Percentiles rank a stretch among this genome's conserved stretches.
Conservation (phyloP, 2,888 invertebrate species). For the Baronia brevicornis region DNA sequence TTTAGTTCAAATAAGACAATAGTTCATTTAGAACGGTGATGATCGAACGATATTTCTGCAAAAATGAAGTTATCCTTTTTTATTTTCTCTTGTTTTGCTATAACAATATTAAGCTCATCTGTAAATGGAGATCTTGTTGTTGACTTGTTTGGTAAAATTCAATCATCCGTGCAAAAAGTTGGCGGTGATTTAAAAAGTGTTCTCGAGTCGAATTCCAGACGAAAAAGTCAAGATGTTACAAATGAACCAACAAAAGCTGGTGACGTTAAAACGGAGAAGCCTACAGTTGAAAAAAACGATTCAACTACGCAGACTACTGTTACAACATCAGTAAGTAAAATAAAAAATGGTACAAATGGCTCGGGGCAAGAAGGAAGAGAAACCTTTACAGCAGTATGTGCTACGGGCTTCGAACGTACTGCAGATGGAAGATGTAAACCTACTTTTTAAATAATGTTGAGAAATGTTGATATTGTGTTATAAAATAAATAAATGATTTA, state of each 20-base stretch:
- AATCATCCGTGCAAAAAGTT: conserved; percentile 26
- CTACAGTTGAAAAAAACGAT: conserved; percentile 5
- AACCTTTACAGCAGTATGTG: conserved; percentile 44
- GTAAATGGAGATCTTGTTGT: conserved; percentile 31
- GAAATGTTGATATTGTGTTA: conserved; percentile 1
- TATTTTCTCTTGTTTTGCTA: conserved; percentile 29
- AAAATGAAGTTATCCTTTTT: conserved; percentile 34
- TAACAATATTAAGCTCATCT: conserved; percentile 23
- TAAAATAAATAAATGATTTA: conserved; percentile 1
- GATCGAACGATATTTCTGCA: conserved; percentile 13
- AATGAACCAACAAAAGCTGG: conserved; percentile 10
- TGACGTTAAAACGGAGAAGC: conserved; percentile 5
- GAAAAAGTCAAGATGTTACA: conserved; percentile 13
- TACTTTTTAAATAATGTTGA: conserved; percentile 22
- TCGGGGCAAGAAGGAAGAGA: conserved; percentile 40
- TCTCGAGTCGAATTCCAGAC: conserved; percentile 25
- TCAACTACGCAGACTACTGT: conserved; percentile 16
- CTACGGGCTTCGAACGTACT: conserved; percentile 43
- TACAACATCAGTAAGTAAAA: conserved; percentile 12
- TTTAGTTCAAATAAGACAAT: conserved; percentile 10
- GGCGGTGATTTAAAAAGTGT: conserved; percentile 28
- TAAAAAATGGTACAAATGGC: conserved; percentile 16
- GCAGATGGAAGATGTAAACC: conserved; percentile 54
- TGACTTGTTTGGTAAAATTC: conserved; percentile 31
- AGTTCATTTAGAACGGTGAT: conserved; percentile 11